phyloP scores from a whole-genome alignment of 2,797 vertebrate genomes.

The Chelonia mydas region DNA sequence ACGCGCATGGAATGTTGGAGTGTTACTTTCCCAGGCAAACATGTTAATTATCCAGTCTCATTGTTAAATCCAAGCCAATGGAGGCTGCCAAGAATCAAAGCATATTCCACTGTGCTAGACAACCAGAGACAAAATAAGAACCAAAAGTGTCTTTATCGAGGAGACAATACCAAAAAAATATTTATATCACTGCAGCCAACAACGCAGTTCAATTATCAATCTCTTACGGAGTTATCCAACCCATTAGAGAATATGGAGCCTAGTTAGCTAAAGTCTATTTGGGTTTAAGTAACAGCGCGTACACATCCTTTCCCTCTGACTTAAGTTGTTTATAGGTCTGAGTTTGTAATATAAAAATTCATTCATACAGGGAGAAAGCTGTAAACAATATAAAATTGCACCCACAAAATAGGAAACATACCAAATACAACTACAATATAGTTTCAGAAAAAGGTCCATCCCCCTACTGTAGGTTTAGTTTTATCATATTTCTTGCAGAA shows the following conservation, averaged over 20 bases:
- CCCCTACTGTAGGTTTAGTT: background rate
- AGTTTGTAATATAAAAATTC: background rate
- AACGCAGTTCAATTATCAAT: background rate
- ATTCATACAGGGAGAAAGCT: background rate
- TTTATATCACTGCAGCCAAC: constrained; percentile 11
- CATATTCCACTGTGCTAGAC: background rate
- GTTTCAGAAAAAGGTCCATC: background rate
- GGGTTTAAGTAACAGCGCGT: background rate
- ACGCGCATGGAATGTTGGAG: background rate
- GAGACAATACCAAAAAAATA: background rate
- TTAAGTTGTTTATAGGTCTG: background rate
- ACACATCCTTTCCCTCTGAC: background rate
- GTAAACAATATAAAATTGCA: background rate
- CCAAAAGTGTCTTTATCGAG: background rate
- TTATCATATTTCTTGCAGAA: background rate
- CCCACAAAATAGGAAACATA: background rate
- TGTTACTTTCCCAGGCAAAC: background rate
- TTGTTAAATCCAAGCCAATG: background rate
- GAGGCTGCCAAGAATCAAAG: background rate
- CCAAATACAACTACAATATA: background rate
- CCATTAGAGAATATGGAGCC: background rate
- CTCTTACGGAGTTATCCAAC: background rate
- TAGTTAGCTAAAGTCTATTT: background rate
- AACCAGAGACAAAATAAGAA: background rate
- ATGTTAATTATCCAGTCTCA: background rate